Base-by-base conservation (phyloP, 2,888 invertebrate species). In the Mesoligia furuncula region DNA sequence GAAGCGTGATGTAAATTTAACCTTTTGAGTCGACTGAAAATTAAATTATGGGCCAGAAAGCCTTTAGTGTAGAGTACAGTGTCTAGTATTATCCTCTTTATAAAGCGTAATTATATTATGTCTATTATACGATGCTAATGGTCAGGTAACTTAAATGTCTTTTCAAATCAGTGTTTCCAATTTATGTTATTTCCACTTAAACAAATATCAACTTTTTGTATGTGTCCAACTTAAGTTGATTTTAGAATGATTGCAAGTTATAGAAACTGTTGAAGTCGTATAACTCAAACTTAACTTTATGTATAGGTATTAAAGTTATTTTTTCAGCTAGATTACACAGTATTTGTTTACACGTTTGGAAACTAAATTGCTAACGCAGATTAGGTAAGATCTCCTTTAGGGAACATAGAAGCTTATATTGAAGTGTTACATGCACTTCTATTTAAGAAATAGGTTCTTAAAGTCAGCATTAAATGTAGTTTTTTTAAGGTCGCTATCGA, bases 71-170 rank as follows among this genome's bases (percentile, higher is more conserved):
- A 64, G 31, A 27, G 61, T 42, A 42, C 31, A n/a, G 13, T 27
- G 4, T 59, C 48, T 80, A 78, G 64, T 80, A 73, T 48, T 73
- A 57, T 59, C 13, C n/a, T n/a, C 65, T 65, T 42, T 27, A 31
- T 54, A 31, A 80, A 48, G 3, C 17, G 27, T 42, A 36, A 51
- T 51, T n/a, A 36, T 24, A 45, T 59, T 65, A 48, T 39, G 17
- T 73, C 59, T 48, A 31, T 62, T 36, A 31, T 54, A 27, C n/a
- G 27, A 67, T 61, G 6, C 15, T 77, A n/a, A 59, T 42, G 15
- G n/a, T 51, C 17, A 17, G 27, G 20, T 36, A 76, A 54, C 7
- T 36, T 61, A 36, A 15, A 15, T 24, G 17, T 36, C 6, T 69
- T 17, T 69, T 69, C 11, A 36, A 51, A 36, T 36, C 17, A 36